Conservation (phyloP, 1,140 invertebrate species). For the Zaprionus ghesquierei region DNA sequence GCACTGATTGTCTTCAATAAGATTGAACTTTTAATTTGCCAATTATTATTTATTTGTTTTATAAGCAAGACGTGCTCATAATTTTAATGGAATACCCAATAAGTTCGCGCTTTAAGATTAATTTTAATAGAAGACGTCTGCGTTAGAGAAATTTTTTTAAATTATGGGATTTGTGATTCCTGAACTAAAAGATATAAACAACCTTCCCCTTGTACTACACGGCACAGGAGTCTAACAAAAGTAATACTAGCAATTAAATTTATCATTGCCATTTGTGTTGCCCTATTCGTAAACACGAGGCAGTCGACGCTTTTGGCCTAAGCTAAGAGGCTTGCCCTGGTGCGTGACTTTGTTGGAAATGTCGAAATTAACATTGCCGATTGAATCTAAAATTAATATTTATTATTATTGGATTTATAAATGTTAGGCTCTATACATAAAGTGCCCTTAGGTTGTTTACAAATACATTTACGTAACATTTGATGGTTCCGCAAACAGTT, state of each 20-base stretch:
- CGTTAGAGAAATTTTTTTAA: not conserved
- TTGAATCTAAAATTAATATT: constrained; percentile 35
- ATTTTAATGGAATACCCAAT: constrained; percentile 46
- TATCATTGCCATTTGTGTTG: constrained; percentile 1
- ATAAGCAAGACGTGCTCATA: constrained; percentile 43
- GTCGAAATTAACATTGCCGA: constrained; percentile 30
- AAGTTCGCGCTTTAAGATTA: constrained; percentile 1
- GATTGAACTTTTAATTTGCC: constrained; percentile 44
- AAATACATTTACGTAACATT: constrained; percentile 5
- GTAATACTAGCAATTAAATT: not conserved
- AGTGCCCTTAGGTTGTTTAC: constrained; percentile 5
- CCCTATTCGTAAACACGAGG: constrained; percentile 17
- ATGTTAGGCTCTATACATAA: not conserved
- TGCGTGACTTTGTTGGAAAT: constrained; percentile 33
- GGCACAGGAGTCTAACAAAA: no score
- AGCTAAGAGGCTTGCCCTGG: constrained; percentile 21
- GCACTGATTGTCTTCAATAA: constrained; percentile 47
- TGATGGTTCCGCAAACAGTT: not conserved
- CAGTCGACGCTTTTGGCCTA: constrained; percentile 6
- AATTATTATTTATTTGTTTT: constrained; percentile 52
- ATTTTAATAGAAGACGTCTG: constrained; percentile 10
- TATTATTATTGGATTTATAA: constrained; percentile 18
- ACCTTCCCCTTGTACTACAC: not conserved
- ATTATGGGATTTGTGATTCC: not conserved
- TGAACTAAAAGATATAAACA: not conserved